Conservation (phyloP, 2,888 invertebrate species). For the Ophion ventricosus region DNA sequence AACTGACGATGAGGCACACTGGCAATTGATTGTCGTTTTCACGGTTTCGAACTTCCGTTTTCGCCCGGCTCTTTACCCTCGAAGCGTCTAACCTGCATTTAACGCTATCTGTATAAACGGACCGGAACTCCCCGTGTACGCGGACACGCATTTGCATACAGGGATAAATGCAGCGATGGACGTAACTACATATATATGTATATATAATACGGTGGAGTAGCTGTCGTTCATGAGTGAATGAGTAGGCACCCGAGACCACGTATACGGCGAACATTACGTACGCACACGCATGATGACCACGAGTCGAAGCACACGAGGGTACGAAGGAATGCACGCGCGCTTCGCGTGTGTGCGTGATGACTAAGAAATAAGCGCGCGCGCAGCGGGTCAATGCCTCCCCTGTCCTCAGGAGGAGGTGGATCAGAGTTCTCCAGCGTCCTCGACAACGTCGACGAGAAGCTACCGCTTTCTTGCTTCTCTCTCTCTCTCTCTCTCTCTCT, state of each 20-base stretch:
- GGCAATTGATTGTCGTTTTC: neutral
- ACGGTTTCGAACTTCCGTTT: constrained; percentile 11
- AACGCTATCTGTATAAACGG: constrained; percentile 68
- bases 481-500: constrained; percentile 4
- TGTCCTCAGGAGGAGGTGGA: constrained; percentile 73
- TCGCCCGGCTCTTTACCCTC: constrained; percentile 18
- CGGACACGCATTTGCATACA: constrained; percentile 17
- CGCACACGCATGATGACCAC: constrained; percentile 2
- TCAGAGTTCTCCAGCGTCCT: constrained; percentile 55
- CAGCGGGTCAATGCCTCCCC: constrained; percentile 78
- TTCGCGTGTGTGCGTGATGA: constrained; percentile 72
- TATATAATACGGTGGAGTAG: constrained; percentile 23
- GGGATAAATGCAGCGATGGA: constrained; percentile 5
- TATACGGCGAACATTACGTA: constrained; percentile 10
- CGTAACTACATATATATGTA: constrained; percentile 10
- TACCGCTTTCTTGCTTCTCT: constrained; percentile 27
- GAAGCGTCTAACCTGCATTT: constrained; percentile 46
- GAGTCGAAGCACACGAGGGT: constrained; percentile 3
- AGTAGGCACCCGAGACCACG: constrained; percentile 36
- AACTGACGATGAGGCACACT: neutral
- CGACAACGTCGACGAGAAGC: constrained; percentile 58
- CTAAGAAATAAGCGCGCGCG: constrained; percentile 69
- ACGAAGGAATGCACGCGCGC: constrained; percentile 67
- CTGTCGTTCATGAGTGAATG: constrained; percentile 53
- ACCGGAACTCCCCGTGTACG: constrained; percentile 64